Evolutionary conservation across 2,797 vertebrate species (phyloP), one percentile per base, ranked within the genome.

Genomic region (Holocentrus rufus): DNA sequence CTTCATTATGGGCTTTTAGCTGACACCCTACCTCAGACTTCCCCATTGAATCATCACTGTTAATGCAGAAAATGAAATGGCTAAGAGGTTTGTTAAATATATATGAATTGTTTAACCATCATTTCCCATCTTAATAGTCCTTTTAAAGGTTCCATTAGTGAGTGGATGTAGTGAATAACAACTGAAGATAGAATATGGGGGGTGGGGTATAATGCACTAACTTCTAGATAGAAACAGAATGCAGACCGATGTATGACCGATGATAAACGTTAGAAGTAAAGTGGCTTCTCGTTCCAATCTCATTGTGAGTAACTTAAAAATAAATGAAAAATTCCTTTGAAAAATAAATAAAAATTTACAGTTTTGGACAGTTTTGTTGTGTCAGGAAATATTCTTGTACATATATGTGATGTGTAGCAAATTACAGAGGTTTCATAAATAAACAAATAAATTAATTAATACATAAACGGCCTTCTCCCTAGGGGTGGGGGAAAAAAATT

Each of bases 1-100:
- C 82, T 86, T 85, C 84, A 90, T 89, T 85, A 87, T 77, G 55
- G 74, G 85, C 85, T 91, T 89, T 90, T 89, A 89, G 86, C 85
- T 82, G 83, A 87, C 86, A 87, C 83, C 85, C 83, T 80, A 42
- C 81, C 79, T 67, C 74, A 80, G 77, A 79, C 73, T 78, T 74
- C 53, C 31, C 69, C 79, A 74, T 31, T 87, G 82, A 86, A 81
- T 83, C 81, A 87, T 81, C 73, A 5, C 63, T 64, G 65, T 77
- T 88, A 89, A 89, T 87, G 85, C 49, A 86, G 62, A 71, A 79
- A 76, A 85, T 72, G 7, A 81, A 87, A 89, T 11, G 15, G 74
- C 81, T 81, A 72, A 88, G 74, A 86, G 84, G 78, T 85, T 88
- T 87, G 75, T 81, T 78, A 77, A 83, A 88, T 87, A 81, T 75